Conservation (phyloP, 2,113 vertebrate genomes). For the Seriola quinqueradiata region DNA sequence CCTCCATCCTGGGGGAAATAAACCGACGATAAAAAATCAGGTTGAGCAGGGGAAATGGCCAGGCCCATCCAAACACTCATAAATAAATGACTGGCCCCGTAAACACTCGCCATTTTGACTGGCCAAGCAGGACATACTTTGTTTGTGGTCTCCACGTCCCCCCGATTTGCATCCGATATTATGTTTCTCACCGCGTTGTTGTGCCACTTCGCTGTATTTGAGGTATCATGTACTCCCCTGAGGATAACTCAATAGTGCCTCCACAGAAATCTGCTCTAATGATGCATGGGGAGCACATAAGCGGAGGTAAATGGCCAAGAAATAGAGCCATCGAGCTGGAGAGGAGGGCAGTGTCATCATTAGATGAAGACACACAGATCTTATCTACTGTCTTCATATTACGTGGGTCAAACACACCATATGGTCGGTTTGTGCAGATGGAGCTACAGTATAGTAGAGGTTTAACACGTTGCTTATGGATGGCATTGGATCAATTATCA, state of each 20-base stretch:
- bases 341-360: slow-evolving; percentile 2
- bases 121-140: neutral
- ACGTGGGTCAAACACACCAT: neutral
- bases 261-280: slow-evolving; percentile 38
- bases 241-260: slow-evolving; percentile 38
- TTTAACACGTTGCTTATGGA: too few relatives aligned
- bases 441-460: neutral
- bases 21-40: slow-evolving; percentile 24
- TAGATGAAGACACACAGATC: slow-evolving; percentile 11
- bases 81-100: slow-evolving; percentile 29
- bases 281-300: slow-evolving; percentile 36
- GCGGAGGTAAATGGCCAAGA: slow-evolving; percentile 56
- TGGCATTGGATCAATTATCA: too few relatives aligned
- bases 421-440: neutral
- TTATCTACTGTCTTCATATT: neutral
- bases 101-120: neutral
- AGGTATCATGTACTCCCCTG: slow-evolving; percentile 12
- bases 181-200: neutral
- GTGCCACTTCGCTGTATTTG: slow-evolving; percentile 4
- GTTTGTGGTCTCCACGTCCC: neutral
- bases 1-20: slow-evolving; percentile 39
- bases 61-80: slow-evolving; percentile 21
- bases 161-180: neutral
- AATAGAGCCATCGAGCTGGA: slow-evolving; percentile 55
- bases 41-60: slow-evolving; percentile 21